These are phyloP conservation scores for Temnothorax rugatulus DNA, from an alignment of 2,888 invertebrate genomes.

Conservation along the genomic window DNA sequence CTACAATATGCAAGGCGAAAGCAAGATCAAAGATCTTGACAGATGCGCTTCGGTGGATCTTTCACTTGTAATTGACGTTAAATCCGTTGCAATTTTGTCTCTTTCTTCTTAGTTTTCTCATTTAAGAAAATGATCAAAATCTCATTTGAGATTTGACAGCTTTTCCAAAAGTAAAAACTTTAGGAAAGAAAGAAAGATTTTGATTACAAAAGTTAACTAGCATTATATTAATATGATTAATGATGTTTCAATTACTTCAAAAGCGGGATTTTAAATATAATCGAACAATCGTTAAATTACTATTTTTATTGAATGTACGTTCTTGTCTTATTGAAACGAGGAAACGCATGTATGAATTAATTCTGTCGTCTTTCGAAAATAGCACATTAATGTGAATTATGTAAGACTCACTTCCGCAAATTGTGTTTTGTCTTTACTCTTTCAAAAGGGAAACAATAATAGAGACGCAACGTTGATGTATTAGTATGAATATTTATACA, in stretches of 20 bases:
- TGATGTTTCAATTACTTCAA: background rate
- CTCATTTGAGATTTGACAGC: background rate
- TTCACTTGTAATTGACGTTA: conserved; percentile 68
- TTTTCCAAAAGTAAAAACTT: background rate
- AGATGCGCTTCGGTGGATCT: conserved; percentile 65
- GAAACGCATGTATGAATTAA: background rate
- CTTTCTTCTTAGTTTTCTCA: background rate
- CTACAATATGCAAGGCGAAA: background rate
- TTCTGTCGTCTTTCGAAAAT: conserved; percentile 8
- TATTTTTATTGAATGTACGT: background rate
- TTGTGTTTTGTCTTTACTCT: background rate
- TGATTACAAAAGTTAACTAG: background rate
- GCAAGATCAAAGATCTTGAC: conserved; percentile 58
- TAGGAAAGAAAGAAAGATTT: background rate
- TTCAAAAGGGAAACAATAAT: background rate
- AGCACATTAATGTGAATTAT: conserved; percentile 5
- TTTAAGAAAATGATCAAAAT: no score
- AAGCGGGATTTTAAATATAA: background rate
- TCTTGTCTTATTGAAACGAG: background rate
- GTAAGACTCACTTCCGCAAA: background rate
- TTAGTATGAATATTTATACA: conserved; percentile 1
- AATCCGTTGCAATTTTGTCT: conserved; percentile 62
- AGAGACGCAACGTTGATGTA: background rate
- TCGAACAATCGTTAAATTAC: background rate
- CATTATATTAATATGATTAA: background rate